Percentiles rank a stretch among this genome's conserved stretches.
phyloP scores from a whole-genome alignment of 1,140 invertebrate genomes.

The Triops longicaudatus region DNA sequence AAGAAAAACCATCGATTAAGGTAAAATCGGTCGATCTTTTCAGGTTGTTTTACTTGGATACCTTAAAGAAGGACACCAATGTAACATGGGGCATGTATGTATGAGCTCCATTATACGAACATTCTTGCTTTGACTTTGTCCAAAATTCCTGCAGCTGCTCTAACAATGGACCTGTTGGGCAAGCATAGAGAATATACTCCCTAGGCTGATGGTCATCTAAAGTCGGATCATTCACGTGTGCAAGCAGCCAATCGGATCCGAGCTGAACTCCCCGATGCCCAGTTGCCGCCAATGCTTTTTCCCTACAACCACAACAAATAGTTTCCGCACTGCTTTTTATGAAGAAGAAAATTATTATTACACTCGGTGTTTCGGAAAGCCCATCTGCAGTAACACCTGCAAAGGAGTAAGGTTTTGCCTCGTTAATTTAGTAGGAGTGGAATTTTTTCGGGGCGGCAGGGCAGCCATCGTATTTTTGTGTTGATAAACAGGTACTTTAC shows the following conservation, averaged over 20 bases:
- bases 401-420: slow-evolving; percentile 64
- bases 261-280: slow-evolving; percentile 74
- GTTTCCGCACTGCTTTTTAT: background rate
- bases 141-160: slow-evolving; percentile 66
- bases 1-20: slow-evolving; percentile 16
- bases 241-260: slow-evolving; percentile 79
- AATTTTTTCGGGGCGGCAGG: slow-evolving; percentile 57
- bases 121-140: slow-evolving; percentile 60
- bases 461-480: slow-evolving; percentile 48
- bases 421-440: slow-evolving; percentile 54
- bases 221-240: slow-evolving; percentile 72
- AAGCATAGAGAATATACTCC: slow-evolving; percentile 77
- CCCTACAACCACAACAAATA: slow-evolving; percentile 48
- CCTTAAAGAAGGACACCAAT: slow-evolving; percentile 78
- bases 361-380: slow-evolving; percentile 76
- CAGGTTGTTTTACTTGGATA: slow-evolving; percentile 38
- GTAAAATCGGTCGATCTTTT: no score
- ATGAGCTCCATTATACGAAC: slow-evolving; percentile 79
- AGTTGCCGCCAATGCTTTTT: slow-evolving; percentile 82
- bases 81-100: slow-evolving; percentile 83
- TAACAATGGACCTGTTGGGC: slow-evolving; percentile 63
- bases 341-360: slow-evolving; percentile 44
- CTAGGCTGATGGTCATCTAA: slow-evolving; percentile 63
- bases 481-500: background rate
- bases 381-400: slow-evolving; percentile 74